Evolutionary conservation across 2,888 invertebrate species (phyloP).

Genomic region (Shargacucullia verbasci): DNA sequence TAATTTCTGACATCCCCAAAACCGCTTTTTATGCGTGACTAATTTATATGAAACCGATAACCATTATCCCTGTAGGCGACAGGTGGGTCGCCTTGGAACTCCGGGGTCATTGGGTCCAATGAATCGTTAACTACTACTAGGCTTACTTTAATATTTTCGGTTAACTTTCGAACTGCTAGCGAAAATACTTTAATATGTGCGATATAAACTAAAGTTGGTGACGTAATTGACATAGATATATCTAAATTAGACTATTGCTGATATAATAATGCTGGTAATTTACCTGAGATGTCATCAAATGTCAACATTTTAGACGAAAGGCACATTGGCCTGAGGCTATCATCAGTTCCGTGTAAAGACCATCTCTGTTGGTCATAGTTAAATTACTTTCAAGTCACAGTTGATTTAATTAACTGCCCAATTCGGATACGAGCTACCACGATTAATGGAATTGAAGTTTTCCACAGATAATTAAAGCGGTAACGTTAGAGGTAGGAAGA

Average conservation of each 20-base stretch:
- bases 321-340: neutral
- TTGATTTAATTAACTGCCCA: conserved; percentile 45
- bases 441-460: conserved; percentile 45
- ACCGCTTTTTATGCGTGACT: conserved; percentile 45
- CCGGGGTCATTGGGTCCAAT: conserved; percentile 15
- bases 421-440: conserved; percentile 23
- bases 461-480: conserved; percentile 36
- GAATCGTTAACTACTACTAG: conserved; percentile 25
- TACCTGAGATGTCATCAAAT: too few species aligned
- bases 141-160: conserved; percentile 14
- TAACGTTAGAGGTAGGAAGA: conserved; percentile 23
- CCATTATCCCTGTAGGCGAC: conserved; percentile 45
- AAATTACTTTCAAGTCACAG: conserved; percentile 11
- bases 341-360: neutral
- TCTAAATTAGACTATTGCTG: too few species aligned
- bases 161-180: conserved; percentile 9
- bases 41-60: conserved; percentile 47
- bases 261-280: too few species aligned
- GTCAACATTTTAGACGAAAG: neutral
- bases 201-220: neutral
- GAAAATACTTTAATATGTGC: neutral
- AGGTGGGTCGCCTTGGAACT: conserved; percentile 41
- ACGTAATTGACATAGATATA: too few species aligned
- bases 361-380: neutral
- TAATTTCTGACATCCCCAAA: conserved; percentile 46